A percentile compares a stretch with the other conserved stretches of the same genome.
These are phyloP conservation scores for Allobates femoralis DNA, from an alignment of 2,797 vertebrate species.

Conservation along the genomic window DNA sequence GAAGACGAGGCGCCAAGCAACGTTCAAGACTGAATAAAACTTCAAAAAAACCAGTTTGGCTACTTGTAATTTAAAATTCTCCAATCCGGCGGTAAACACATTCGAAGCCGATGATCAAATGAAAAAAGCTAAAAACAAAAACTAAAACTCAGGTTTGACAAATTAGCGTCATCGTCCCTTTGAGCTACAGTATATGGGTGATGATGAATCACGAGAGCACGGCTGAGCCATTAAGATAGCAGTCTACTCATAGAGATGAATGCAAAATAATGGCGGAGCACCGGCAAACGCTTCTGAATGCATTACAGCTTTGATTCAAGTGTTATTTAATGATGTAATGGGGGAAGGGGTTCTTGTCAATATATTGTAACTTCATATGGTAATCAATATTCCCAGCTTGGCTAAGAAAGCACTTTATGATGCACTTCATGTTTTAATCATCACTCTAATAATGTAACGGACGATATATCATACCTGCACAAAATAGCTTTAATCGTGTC, in stretches of 20 bases:
- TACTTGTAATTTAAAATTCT: neutral
- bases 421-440: neutral
- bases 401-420: neutral
- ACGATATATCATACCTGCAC: neutral
- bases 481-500: neutral
- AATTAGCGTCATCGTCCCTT: neutral
- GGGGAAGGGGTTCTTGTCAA: neutral
- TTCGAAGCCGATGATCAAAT: neutral
- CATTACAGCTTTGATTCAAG: neutral
- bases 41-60: conserved; percentile 27
- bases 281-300: neutral
- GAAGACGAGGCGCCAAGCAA: conserved; percentile 34
- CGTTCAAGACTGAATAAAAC: neutral
- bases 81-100: neutral
- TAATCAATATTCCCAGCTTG: neutral
- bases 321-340: neutral
- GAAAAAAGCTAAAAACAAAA: neutral
- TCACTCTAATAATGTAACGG: neutral
- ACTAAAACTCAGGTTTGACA: conserved; percentile 3
- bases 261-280: neutral
- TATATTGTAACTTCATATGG: neutral
- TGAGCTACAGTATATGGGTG: neutral
- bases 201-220: conserved; percentile 2
- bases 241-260: neutral
- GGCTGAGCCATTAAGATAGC: neutral